Conservation (phyloP, 2,888 invertebrate genomes). For the Cancer borealis region DNA sequence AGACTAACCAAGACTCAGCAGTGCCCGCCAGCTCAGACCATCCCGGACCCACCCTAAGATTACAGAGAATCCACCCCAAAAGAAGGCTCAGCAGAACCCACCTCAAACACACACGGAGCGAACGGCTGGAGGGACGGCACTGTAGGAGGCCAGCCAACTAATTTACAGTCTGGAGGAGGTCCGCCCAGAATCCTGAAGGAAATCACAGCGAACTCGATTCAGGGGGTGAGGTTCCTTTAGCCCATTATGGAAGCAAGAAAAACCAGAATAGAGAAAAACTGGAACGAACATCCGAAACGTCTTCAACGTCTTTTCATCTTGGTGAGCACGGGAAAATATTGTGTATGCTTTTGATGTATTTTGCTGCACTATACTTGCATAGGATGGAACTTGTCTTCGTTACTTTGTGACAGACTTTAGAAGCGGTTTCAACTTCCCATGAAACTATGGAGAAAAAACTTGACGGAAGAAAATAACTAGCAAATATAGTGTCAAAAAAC, state of each 20-base stretch:
- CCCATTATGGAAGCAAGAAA: constrained; percentile 19
- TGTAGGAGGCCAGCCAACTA: constrained; percentile 13
- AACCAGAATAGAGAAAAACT: not conserved
- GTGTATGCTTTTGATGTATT: no score
- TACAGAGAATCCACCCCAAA: not conserved
- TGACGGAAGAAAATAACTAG: not conserved
- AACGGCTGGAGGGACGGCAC: not conserved
- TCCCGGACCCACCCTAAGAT: not conserved
- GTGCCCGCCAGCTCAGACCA: not conserved
- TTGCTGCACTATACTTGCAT: no score
- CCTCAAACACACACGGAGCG: not conserved
- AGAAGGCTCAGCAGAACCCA: not conserved
- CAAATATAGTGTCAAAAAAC: no score
- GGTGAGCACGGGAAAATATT: not conserved
- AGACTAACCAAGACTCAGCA: not conserved
- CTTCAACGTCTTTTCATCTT: not conserved
- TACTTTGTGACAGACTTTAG: no score
- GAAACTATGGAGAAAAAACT: no score
- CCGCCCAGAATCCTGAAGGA: constrained; percentile 17
- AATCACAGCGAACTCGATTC: constrained; percentile 11
- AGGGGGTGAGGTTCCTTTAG: not conserved
- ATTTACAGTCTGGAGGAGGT: constrained; percentile 3
- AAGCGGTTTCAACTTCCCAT: no score
- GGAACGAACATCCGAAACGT: not conserved
- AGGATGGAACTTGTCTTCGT: no score